phyloP scores from a whole-genome alignment of 2,888 invertebrate genomes.

The Celastrina argiolus region DNA sequence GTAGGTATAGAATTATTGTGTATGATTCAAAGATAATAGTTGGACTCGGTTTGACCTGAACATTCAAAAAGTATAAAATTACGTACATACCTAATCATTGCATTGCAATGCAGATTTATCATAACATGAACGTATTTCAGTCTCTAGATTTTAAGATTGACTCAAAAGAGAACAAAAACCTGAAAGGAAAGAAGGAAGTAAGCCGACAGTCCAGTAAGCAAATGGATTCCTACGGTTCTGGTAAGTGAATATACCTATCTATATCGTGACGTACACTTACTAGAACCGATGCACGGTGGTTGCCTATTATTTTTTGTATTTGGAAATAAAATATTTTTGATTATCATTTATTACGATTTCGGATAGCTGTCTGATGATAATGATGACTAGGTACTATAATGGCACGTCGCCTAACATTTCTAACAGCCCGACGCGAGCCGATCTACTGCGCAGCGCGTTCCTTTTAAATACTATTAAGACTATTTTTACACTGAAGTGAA shows the following conservation, averaged over 20 bases:
- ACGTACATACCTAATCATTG: not conserved
- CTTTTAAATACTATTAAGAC: conserved; percentile 11
- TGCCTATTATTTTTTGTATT: too few relatives aligned
- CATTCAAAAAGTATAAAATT: not conserved
- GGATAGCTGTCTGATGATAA: not conserved
- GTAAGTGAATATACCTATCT: conserved; percentile 41
- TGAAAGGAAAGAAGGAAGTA: conserved; percentile 41
- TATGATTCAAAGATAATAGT: not conserved
- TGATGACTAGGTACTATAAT: not conserved
- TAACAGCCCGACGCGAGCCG: not conserved
- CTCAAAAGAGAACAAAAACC: conserved; percentile 46
- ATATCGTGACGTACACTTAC: too few relatives aligned
- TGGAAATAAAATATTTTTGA: too few relatives aligned
- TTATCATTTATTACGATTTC: too few relatives aligned
- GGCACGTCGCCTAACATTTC: not conserved
- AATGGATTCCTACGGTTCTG: conserved; percentile 64
- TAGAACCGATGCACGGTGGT: too few relatives aligned
- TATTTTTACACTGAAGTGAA: conserved; percentile 13
- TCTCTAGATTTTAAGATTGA: conserved; percentile 58
- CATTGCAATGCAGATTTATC: not conserved
- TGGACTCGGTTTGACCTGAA: not conserved
- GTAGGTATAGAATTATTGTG: not conserved
- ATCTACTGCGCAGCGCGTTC: conserved; percentile 15
- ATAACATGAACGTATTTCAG: conserved; percentile 37
- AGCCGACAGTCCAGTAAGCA: conserved; percentile 42